A percentile compares a stretch with the other conserved stretches of the same genome.
phyloP scores from a whole-genome alignment of 2,113 vertebrate genomes.

The Anser brachyrhynchus region DNA sequence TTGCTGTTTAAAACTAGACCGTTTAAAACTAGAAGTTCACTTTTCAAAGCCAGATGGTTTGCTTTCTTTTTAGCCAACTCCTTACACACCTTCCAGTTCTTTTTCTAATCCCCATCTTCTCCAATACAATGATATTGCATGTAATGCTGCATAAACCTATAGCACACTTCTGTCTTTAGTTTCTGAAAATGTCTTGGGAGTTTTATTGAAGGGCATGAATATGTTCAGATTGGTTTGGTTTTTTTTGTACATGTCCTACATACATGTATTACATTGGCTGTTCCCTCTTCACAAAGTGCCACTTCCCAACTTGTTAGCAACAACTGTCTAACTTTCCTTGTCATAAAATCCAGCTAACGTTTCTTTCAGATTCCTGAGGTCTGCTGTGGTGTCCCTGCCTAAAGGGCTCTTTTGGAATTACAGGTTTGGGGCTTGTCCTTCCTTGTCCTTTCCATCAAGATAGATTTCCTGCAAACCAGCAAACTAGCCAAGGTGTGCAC shows the following conservation, averaged over 20 bases:
- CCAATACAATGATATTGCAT: fast-evolving
- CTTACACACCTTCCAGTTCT: background rate
- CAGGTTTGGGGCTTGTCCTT: background rate
- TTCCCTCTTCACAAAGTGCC: background rate
- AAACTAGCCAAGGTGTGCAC: background rate
- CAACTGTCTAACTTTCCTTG: background rate
- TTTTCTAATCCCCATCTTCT: background rate
- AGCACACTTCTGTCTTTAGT: background rate
- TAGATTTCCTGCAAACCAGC: background rate
- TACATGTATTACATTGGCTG: background rate
- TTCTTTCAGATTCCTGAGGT: background rate
- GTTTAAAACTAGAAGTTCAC: background rate
- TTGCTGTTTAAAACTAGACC: background rate
- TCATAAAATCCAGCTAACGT: background rate
- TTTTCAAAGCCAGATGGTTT: background rate
- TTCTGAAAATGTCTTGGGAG: background rate
- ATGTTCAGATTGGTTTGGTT: background rate
- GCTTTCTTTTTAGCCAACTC: background rate
- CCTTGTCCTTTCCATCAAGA: background rate
- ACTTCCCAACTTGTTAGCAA: background rate
- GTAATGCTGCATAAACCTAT: background rate
- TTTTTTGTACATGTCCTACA: background rate
- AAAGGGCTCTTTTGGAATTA: background rate
- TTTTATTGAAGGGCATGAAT: background rate
- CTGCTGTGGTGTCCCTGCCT: background rate